Percentiles rank a stretch among this genome's conserved stretches.
phyloP scores from a whole-genome alignment of 2,888 invertebrate genomes.

The Campoplex capitator region DNA sequence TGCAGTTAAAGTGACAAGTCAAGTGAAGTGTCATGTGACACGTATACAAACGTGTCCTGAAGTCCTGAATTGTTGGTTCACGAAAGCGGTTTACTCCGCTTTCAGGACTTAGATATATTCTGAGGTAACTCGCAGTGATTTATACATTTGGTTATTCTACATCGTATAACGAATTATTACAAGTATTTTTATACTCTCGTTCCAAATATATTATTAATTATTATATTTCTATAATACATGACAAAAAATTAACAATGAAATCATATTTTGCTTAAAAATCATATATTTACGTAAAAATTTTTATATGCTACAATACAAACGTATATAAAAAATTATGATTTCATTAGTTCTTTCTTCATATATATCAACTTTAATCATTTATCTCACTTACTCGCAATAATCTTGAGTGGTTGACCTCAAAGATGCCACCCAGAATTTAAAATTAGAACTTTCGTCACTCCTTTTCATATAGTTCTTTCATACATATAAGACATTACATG shows the following conservation, averaged over 20 bases:
- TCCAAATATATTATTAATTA: too few species aligned
- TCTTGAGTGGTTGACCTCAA: not conserved
- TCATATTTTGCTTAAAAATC: too few species aligned
- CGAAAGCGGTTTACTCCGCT: constrained; percentile 67
- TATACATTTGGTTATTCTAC: constrained; percentile 15
- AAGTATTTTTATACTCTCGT: not conserved
- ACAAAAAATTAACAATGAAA: too few species aligned
- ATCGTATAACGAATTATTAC: not conserved
- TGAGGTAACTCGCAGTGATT: constrained; percentile 39
- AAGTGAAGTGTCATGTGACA: not conserved
- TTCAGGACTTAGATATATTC: constrained; percentile 33
- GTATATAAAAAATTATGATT: not conserved
- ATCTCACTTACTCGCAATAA: not conserved
- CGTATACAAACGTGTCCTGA: constrained; percentile 50
- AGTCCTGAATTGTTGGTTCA: constrained; percentile 33
- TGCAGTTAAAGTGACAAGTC: not conserved
- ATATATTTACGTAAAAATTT: too few species aligned
- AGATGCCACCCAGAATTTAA: constrained; percentile 6
- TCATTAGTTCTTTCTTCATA: not conserved
- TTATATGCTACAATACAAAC: too few species aligned
- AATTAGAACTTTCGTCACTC: not conserved
- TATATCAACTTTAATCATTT: not conserved
- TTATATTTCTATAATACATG: too few species aligned
- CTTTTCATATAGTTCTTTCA: not conserved
- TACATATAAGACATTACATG: not conserved